Evolutionary conservation across 2,113 vertebrate genomes (phyloP).

Genomic region (Eonycteris spelaea): DNA sequence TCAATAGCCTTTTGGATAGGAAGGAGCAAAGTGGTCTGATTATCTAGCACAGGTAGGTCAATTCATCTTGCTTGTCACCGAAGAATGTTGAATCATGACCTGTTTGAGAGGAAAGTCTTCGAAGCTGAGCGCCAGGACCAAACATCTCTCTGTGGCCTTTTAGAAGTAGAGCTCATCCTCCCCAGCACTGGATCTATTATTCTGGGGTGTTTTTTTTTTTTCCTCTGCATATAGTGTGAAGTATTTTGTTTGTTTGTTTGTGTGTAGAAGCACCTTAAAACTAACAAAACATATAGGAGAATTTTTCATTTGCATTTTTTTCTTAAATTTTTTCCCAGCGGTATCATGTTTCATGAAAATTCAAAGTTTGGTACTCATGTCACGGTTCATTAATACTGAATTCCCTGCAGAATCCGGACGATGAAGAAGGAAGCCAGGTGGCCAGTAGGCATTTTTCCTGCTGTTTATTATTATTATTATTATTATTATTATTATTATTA

Average conservation of each 20-base stretch:
- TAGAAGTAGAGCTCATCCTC: not conserved
- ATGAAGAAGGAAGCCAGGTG: not conserved
- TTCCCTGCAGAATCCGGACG: not conserved
- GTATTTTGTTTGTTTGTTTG: not conserved
- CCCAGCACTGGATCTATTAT: not conserved
- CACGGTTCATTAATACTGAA: not conserved
- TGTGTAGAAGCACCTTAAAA: not conserved
- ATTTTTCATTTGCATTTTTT: not conserved
- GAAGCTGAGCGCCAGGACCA: not conserved
- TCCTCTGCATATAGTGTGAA: not conserved
- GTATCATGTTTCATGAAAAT: conserved; percentile 10
- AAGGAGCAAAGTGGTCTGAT: not conserved
- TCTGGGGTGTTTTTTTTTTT: not conserved
- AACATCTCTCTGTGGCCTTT: not conserved
- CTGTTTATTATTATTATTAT: too few relatives aligned
- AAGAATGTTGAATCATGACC: not conserved
- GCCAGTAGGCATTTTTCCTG: not conserved
- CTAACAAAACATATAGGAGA: not conserved
- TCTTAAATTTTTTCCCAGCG: not conserved
- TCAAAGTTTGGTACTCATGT: not conserved
- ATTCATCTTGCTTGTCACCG: not conserved
- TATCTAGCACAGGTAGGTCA: not conserved
- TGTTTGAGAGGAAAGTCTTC: not conserved
- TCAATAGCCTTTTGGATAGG: not conserved
- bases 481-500: too few relatives aligned